Evolutionary conservation across 2,113 vertebrate genomes (phyloP).

Genomic region (Chelonoidis abingdonii): DNA sequence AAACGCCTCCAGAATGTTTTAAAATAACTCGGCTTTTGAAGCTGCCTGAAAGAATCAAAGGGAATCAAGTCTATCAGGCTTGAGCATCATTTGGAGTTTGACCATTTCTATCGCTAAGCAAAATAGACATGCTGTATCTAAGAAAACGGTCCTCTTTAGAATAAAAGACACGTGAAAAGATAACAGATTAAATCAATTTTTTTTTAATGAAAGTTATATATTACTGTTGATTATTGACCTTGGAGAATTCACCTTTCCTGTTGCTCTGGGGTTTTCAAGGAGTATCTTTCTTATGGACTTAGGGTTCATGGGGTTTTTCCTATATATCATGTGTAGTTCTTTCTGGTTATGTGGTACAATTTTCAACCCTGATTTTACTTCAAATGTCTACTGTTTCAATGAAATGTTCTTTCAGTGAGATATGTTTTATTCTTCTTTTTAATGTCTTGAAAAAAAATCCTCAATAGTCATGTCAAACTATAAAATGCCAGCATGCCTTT

Average conservation of each 20-base stretch:
- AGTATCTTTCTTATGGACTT: not conserved
- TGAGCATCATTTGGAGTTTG: not conserved
- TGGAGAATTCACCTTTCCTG: not conserved
- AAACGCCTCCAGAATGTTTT: not conserved
- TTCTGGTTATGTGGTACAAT: not conserved
- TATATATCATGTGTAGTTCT: not conserved
- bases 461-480: not conserved
- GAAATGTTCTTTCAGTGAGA: not conserved
- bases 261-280: not conserved
- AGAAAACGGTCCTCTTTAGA: not conserved
- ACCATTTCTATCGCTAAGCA: not conserved
- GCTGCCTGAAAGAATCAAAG: not conserved
- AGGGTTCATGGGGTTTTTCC: not conserved
- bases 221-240: not conserved
- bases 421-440: not conserved
- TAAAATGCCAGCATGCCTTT: not conserved
- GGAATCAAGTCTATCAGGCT: not conserved
- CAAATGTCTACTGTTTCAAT: not conserved
- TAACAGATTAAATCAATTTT: not conserved
- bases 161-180: not conserved
- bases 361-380: constrained; percentile 10
- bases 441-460: not conserved
- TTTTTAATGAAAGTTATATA: not conserved
- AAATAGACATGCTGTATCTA: not conserved
- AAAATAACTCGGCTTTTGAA: not conserved